Base-by-base conservation (phyloP, 2,113 vertebrate genomes). In the Thryonomys swinderianus region DNA sequence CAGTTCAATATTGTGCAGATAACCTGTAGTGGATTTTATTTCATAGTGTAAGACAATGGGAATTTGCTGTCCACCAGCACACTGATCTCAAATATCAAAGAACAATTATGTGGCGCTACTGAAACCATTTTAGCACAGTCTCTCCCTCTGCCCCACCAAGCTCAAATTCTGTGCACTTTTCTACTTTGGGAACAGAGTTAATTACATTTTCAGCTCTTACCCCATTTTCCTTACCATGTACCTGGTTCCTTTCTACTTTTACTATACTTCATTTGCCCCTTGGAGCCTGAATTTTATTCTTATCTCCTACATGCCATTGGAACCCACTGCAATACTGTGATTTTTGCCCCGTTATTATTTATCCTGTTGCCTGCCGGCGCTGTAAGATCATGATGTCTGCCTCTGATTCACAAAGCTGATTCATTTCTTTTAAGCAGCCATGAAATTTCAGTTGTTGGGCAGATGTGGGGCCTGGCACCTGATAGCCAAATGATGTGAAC, bases 71-170 rank as follows among this genome's bases (percentile, higher is more conserved):
- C 79, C 64, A 90, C 1, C 0, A 81, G 55, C 84, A 86, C 45
- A 27, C 1, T 23, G 32, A 84, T 91, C 69, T 84, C 73, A 59
- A 78, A 92, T 84, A 78, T 12, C 84, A 90, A 94, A 91, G 64
- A 76, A 59, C 42, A 51, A 57, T 32, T 34, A 27, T 20, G 17
- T 1, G 66, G 42, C 10, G 18, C n/a, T 16, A 0, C 1, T 34
- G 74, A 66, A 79, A 40, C 16, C 16, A 20, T 4, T 10, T 7
- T 1, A 42, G 78, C 12, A 78, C 55, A 32, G 42, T 1, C 7
- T n/a, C 55, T 17, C 34, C 14, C 32, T 34, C 12, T 3, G 9
- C 11, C 14, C 23, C 25, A 30, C 16, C 20, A 10, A 51, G 16
- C 85, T 42, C 91, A 92, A 73, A 83, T 37, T 45, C 59, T 78